Base-by-base conservation (phyloP, 2,888 invertebrate species). In the Xanthia icteritia region DNA sequence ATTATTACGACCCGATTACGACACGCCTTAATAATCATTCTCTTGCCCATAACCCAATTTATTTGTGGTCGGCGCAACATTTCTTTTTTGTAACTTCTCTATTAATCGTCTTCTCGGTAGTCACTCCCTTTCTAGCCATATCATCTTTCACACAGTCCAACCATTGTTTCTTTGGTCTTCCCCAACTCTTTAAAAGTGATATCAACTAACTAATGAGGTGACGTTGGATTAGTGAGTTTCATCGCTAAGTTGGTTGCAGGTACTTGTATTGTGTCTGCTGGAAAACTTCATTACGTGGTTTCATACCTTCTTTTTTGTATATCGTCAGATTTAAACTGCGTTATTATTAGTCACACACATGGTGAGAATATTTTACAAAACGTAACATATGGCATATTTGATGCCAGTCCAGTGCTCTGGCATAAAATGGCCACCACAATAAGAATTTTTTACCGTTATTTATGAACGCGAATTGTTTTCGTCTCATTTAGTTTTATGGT, bases 401-500 rank as follows among this genome's bases (percentile, higher is more conserved):
- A 73, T 70, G 65, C 11, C 65, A 63, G 63, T 56, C 68, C 68
- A 64, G 27, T 54, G 54, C 27, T 27, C 56, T 76, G 66, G 76
- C 68, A 81, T 78, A 86, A 78, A 77, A 75, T 11, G 13, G 5
- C 27, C 66, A 76, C 81, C 66, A 65, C 61, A 51, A 72, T 66
- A 76, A 13, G 65, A 70, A 77, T 76, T 67, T 77, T 42, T 80
- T 75, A 76, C 56, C 54, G 39, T 78, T 77, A 73, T 77, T 86
- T 81, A 66, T 77, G 60, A 56, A 48, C 27, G 60, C n/a, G 64
- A 45, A 71, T 1, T 42, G 27, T 73, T 73, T 77, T 76, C 70
- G 15, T 85, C 68, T 63, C 73, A 79, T 85, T 82, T 73, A 60
- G 23, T 31, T 82, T 85, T 71, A 71, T 77, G 54, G 5, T n/a